Conservation (phyloP, 2,113 vertebrate species). For the Raja brachyura region DNA sequence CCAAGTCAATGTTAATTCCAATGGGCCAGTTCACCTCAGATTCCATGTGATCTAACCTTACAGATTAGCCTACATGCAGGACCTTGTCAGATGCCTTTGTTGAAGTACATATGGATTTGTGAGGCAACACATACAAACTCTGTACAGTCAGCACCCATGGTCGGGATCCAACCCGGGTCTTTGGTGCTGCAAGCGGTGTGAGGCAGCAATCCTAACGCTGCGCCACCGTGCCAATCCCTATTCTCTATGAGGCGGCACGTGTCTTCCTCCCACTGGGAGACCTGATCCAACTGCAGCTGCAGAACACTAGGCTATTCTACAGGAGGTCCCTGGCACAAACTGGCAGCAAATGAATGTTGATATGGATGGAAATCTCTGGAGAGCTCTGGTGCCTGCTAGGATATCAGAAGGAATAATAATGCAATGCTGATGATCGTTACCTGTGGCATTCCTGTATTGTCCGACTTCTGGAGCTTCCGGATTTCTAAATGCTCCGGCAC, state of each 20-base stretch:
- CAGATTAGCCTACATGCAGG: too few relatives aligned
- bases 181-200: too few relatives aligned
- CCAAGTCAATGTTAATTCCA: too few relatives aligned
- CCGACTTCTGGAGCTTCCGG: constrained; percentile 62
- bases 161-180: too few relatives aligned
- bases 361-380: neutral
- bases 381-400: neutral
- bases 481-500: constrained; percentile 85
- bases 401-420: neutral
- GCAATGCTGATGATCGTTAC: constrained; percentile 49
- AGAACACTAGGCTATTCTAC: neutral
- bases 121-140: too few relatives aligned
- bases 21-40: too few relatives aligned
- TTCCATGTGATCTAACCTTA: too few relatives aligned
- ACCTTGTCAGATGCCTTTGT: too few relatives aligned
- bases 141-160: too few relatives aligned
- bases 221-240: too few relatives aligned
- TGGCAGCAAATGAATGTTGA: neutral
- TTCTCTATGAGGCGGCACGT: neutral
- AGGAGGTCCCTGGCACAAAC: neutral
- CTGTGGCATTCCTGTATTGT: constrained; percentile 77
- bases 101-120: too few relatives aligned
- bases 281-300: neutral
- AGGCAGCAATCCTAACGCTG: too few relatives aligned
- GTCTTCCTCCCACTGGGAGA: neutral